Conservation (phyloP, 1,140 invertebrate species). For the Zaprionus nigranus region DNA sequence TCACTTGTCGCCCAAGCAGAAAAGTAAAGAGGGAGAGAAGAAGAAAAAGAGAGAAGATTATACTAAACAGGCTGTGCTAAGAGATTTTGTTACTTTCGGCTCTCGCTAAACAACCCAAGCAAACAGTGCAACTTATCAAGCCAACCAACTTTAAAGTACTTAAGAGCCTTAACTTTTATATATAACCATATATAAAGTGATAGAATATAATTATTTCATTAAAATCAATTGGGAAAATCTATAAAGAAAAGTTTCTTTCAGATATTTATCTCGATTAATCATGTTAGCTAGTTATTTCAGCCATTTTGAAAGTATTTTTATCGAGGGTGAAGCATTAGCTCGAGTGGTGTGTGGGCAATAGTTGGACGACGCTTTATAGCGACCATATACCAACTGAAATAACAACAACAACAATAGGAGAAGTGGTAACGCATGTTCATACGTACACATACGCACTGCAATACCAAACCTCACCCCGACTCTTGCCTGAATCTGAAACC, state of each 20-base stretch:
- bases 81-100: constrained; percentile 13
- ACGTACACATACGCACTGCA: constrained; percentile 31
- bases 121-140: neutral
- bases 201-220: too few relatives aligned
- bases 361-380: constrained; percentile 67
- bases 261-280: neutral
- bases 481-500: constrained; percentile 11
- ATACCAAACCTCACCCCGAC: constrained; percentile 4
- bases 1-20: constrained; percentile 46
- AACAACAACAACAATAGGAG: constrained; percentile 54
- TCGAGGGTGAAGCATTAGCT: constrained; percentile 39
- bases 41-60: neutral
- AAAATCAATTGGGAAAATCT: too few relatives aligned
- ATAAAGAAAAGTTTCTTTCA: too few relatives aligned
- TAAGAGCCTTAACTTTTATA: neutral
- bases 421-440: constrained; percentile 63
- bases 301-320: constrained; percentile 35
- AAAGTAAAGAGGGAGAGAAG: neutral
- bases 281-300: neutral
- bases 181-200: neutral
- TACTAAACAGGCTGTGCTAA: constrained; percentile 10
- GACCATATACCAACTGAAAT: constrained; percentile 57
- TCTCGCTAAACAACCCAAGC: neutral
- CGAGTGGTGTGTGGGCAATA: constrained; percentile 39
- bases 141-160: neutral